Evolutionary conservation across 2,113 vertebrate genomes (phyloP).

Genomic region (Illadopsis cleaveri): DNA sequence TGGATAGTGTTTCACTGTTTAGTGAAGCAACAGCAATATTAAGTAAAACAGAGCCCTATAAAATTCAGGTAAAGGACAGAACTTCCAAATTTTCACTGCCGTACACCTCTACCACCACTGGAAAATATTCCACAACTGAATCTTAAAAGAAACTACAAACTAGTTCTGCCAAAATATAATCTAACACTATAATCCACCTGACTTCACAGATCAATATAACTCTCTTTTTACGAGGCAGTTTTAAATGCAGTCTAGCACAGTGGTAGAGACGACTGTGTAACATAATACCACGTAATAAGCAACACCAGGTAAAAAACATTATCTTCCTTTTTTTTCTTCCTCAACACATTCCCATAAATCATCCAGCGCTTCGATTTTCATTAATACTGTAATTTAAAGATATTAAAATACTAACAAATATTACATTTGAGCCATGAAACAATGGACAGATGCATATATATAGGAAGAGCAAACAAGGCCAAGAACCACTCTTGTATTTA

Average conservation of each 20-base stretch:
- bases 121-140: not conserved
- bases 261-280: fast-evolving
- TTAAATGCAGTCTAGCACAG: not conserved
- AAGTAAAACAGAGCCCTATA: not conserved
- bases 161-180: not conserved
- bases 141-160: not conserved
- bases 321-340: not conserved
- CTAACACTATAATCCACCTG: not conserved
- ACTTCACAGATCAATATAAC: not conserved
- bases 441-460: not conserved
- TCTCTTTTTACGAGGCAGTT: not conserved
- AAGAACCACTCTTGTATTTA: not conserved
- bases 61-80: not conserved
- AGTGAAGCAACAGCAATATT: not conserved
- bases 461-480: not conserved
- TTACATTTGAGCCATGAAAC: not conserved
- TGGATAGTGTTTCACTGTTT: not conserved
- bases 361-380: not conserved
- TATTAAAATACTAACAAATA: not conserved
- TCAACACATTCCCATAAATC: not conserved
- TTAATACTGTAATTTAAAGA: not conserved
- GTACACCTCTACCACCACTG: not conserved
- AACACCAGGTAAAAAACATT: not conserved
- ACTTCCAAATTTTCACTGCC: not conserved
- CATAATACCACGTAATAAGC: not conserved